Base-by-base conservation (phyloP, 2,888 invertebrate genomes). In the Herminia tarsipennalis region DNA sequence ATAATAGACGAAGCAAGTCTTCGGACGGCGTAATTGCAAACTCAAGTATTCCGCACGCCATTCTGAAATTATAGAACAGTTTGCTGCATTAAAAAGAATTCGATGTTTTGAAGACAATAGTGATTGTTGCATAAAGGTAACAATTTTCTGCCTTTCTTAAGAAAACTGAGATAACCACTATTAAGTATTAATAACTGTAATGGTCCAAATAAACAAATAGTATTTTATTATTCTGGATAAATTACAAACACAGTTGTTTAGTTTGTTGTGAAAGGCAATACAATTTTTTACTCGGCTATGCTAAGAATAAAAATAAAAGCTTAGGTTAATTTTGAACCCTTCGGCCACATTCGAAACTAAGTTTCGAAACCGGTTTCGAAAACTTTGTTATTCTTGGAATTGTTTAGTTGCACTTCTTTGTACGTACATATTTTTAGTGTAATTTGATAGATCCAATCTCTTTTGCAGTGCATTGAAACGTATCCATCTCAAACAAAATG, bases 1-100 rank as follows among this genome's bases (percentile, higher is more conserved):
- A 81, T 80, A 81, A 78, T 67, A 74, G 56, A 83, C 62, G 53
- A 64, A 45, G 61, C 42, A 40, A 48, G 55, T 52, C 66, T 64
- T 51, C 34, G 38, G 47, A 34, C 30, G 29, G 59, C 57, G 60
- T 64, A 65, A 61, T 61, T 53, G 42, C 51, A 43, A 66, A 60
- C 12, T 35, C 38, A 46, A 37, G 32, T 42, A 38, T 47, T 39
- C 41, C 6, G 24, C 39, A 54, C 47, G 45, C 54, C 6, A 51
- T 50, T 43, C 20, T 47, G 34, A 44, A 42, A 57, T 56, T 45
- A 45, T 28, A 40, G 16, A 44, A 35, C 6, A 3, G 41, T 28
- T 40, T 34, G 18, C 5, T 35, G 25, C 27, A 50, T 37, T 35
- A 24, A 27, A 34, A 12, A 8, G 18, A 35, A 27, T 48, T 41